phyloP scores from a whole-genome alignment of 2,113 vertebrate genomes.

The Entelurus aequoreus region DNA sequence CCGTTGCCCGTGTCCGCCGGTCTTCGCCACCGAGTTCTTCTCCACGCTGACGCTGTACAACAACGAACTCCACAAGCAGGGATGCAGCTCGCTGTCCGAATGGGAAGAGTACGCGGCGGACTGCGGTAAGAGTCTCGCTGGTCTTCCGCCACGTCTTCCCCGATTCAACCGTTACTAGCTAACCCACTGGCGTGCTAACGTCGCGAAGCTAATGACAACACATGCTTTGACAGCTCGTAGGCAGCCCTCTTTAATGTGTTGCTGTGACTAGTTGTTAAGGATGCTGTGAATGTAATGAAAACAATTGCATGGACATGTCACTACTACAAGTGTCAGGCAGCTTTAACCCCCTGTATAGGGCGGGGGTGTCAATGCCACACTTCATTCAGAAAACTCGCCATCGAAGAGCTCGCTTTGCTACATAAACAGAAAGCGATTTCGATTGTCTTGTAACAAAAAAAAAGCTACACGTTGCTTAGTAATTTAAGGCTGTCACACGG shows the following conservation, averaged over 20 bases:
- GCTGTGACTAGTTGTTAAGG: too few relatives aligned
- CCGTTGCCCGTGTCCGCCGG: constrained; percentile 38
- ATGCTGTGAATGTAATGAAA: too few relatives aligned
- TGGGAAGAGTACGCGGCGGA: constrained; percentile 76
- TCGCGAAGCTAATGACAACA: too few relatives aligned
- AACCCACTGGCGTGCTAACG: background rate
- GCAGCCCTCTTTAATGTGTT: too few relatives aligned
- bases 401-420: background rate
- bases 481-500: too few relatives aligned
- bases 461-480: too few relatives aligned
- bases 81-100: constrained; percentile 73
- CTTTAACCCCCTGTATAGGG: background rate
- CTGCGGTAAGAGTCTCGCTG: constrained; percentile 68
- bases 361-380: background rate
- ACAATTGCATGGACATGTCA: too few relatives aligned
- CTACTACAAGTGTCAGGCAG: too few relatives aligned
- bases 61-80: constrained; percentile 72
- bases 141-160: constrained; percentile 66
- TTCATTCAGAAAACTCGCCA: background rate
- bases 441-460: too few relatives aligned
- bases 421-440: too few relatives aligned
- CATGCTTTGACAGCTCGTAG: too few relatives aligned
- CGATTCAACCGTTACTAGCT: background rate
- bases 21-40: constrained; percentile 68
- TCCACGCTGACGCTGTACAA: constrained; percentile 73